A percentile compares a stretch with the other conserved stretches of the same genome.
Conservation (phyloP, 2,797 vertebrate species). For the Psittacula echo region DNA sequence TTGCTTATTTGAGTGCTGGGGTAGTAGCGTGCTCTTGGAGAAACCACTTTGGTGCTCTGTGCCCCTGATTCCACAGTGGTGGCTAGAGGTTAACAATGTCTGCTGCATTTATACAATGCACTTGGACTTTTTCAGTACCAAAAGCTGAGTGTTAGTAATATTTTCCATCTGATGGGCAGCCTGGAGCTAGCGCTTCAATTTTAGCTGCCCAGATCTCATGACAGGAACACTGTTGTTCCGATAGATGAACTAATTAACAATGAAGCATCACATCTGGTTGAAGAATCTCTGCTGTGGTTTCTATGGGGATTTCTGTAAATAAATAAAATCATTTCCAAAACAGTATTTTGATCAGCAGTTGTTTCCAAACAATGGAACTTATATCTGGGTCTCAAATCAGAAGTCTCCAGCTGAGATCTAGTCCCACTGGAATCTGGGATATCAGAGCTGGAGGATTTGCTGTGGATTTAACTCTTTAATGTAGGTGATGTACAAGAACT, state of each 20-base stretch:
- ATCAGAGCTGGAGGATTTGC: neutral
- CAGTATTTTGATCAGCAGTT: constrained; percentile 10
- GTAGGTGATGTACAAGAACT: neutral
- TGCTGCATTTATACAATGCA: neutral
- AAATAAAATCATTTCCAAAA: constrained; percentile 48
- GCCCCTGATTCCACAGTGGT: neutral
- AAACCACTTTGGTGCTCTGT: neutral
- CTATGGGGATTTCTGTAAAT: constrained; percentile 43
- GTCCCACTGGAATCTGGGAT: neutral
- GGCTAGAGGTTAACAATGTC: neutral
- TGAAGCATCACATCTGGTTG: constrained; percentile 21
- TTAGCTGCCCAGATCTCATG: neutral
- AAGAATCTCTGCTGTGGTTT: constrained; percentile 26
- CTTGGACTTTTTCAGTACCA: neutral
- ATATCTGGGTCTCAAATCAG: constrained; percentile 26
- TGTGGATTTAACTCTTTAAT: constrained; percentile 11
- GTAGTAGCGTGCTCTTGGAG: rapidly evolving
- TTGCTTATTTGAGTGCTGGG: neutral
- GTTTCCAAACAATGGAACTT: neutral
- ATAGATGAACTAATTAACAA: constrained; percentile 42
- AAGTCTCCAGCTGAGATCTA: neutral
- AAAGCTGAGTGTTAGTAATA: neutral
- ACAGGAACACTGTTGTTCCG: neutral
- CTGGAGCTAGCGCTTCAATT: neutral
- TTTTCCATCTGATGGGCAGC: constrained; percentile 48